Percentiles rank a stretch among this genome's conserved stretches.
These are phyloP conservation scores for Chironomus tepperi DNA, from an alignment of 1,140 invertebrate species.

Conservation along the genomic window DNA sequence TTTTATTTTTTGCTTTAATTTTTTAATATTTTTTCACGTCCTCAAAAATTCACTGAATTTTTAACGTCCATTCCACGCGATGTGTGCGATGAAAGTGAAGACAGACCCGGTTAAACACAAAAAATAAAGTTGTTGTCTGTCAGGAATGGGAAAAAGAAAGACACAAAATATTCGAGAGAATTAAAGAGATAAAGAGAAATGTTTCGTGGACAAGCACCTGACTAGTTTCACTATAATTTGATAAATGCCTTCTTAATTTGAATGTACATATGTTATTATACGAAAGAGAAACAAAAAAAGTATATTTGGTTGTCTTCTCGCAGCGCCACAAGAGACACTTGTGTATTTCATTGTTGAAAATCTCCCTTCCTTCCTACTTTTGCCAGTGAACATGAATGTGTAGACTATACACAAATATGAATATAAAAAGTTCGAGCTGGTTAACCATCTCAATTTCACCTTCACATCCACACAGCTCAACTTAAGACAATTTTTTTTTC, in stretches of 20 bases:
- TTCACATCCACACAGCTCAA: too few species aligned
- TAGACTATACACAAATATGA: too few species aligned
- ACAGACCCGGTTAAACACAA: neutral
- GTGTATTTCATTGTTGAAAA: neutral
- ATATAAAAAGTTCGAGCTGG: too few species aligned
- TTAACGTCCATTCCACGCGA: neutral
- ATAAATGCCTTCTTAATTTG: constrained; percentile 17
- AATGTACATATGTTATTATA: constrained; percentile 15
- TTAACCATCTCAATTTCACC: too few species aligned
- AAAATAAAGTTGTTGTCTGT: neutral
- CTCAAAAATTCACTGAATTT: neutral
- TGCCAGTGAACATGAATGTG: neutral
- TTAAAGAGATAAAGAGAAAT: neutral
- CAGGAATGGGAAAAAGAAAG: too few species aligned
- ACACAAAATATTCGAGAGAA: neutral
- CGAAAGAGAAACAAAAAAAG: neutral
- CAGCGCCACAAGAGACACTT: too few species aligned
- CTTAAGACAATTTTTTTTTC: too few species aligned
- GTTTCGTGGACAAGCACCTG: neutral
- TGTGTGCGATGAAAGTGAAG: neutral
- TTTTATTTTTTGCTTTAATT: neutral
- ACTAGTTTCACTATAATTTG: constrained; percentile 21
- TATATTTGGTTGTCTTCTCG: too few species aligned
- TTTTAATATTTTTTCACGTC: neutral
- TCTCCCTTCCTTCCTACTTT: constrained; percentile 20